Evolutionary conservation across 2,888 invertebrate genomes (phyloP).

Genomic region (Platycheirus albimanus): DNA sequence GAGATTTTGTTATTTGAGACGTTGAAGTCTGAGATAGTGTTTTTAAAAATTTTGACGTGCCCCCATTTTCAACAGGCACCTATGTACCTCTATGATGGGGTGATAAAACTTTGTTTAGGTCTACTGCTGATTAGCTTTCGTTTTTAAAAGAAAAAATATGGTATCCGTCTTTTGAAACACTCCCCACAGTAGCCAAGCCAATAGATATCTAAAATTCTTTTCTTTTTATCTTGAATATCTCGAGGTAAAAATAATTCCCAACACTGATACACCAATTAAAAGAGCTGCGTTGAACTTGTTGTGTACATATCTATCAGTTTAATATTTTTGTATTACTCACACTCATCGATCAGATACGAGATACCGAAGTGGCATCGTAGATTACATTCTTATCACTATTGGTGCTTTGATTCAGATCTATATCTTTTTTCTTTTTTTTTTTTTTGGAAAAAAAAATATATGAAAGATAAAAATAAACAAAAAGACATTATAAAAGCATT

Average conservation of each 20-base stretch:
- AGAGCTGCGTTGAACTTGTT: background rate
- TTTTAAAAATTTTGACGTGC: too few relatives aligned
- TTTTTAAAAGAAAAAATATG: too few relatives aligned
- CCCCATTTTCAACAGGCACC: too few relatives aligned
- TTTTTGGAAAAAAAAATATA: slow-evolving; percentile 6
- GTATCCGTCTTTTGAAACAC: too few relatives aligned
- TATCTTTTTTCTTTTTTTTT: too few relatives aligned
- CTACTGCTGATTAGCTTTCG: too few relatives aligned
- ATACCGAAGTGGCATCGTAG: background rate
- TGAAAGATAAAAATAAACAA: slow-evolving; percentile 14
- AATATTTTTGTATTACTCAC: background rate
- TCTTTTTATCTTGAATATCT: slow-evolving; percentile 3
- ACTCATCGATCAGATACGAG: slow-evolving; percentile 7
- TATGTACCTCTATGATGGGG: too few relatives aligned
- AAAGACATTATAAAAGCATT: slow-evolving; percentile 65
- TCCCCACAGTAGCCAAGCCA: too few relatives aligned
- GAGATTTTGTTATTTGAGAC: too few relatives aligned
- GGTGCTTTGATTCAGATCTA: slow-evolving; percentile 19
- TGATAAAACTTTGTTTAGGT: too few relatives aligned
- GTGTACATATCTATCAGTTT: background rate
- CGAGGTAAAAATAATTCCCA: slow-evolving; percentile 11
- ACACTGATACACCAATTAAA: slow-evolving; percentile 1
- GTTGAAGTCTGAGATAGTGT: too few relatives aligned
- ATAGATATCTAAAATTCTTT: too few relatives aligned
- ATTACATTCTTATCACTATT: slow-evolving; percentile 24